Evolutionary conservation across 2,113 vertebrate genomes (phyloP), one percentile per base, ranked within the genome.

Genomic region (Egretta garzetta): DNA sequence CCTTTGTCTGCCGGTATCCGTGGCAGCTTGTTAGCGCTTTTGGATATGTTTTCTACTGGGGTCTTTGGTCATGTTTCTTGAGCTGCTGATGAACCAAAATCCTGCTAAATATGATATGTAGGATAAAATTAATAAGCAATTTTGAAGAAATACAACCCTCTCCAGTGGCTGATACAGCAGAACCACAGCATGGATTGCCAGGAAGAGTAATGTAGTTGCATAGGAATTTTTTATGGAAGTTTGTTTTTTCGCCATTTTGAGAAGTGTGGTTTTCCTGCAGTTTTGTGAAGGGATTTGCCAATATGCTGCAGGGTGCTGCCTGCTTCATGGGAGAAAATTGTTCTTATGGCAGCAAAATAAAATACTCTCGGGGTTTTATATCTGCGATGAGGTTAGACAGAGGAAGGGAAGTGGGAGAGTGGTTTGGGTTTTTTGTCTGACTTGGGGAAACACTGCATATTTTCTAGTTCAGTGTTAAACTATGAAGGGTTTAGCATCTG

Each of bases 361-460:
- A 86, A 53, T 9, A 15, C 4, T 15, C 30, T 77, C 4, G 9
- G 10, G 23, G 22, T 86, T 60, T 53, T 75, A 23, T 73, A 60
- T 66, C 33, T 35, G 27, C 41, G 12, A 12, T 50, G 12, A 72
- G 43, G 7, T 47, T 23, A 16, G 28, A 8, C 3, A 32, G 21
- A 52, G 39, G 20, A 41, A 37, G 37, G 19, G 22, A 79, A 39
- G 39, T 68, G 17, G 26, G 26, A 11, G 33, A 22, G 3, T 30
- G 15, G 37, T 47, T 8, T 56, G 13, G 13, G 10, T 56, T 41
- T 30, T 1, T 49, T 37, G 49, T 60, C 28, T 66, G 15, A 14
- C 30, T 56, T 3, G 0, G 50, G 45, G 52, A 73, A 66, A 35
- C 2, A 1, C 1, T 45, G 18, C 4, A 0, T 47, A 2, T 58